phyloP scores from a whole-genome alignment of 2,113 vertebrate genomes.

The Hippocampus mohnikei region DNA sequence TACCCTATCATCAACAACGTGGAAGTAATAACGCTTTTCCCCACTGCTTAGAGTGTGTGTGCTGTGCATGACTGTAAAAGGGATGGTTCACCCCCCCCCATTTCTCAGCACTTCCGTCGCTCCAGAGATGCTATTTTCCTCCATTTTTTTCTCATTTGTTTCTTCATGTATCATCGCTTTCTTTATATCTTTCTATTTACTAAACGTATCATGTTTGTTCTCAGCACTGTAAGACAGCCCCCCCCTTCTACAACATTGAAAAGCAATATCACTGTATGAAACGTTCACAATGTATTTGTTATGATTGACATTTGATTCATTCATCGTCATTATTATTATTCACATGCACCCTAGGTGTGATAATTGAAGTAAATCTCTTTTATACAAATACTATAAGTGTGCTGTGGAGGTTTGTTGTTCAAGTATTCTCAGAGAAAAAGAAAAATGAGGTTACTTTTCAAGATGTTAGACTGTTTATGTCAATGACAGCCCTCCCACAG shows the following conservation, averaged over 20 bases:
- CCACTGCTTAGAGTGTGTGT: conserved; percentile 59
- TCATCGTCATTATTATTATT: conserved; percentile 87
- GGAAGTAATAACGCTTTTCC: conserved; percentile 65
- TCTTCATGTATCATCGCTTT: conserved; percentile 69
- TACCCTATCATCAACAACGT: conserved; percentile 55
- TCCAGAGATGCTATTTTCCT: conserved; percentile 60
- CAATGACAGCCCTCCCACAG: conserved; percentile 27
- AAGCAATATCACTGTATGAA: conserved; percentile 99
- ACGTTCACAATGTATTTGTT: conserved; percentile 89
- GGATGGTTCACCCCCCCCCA: conserved; percentile 57
- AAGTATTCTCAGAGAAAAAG: conserved; percentile 72
- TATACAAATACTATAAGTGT: conserved; percentile 96
- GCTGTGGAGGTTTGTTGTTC: conserved; percentile 65
- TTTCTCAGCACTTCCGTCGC: conserved; percentile 60
- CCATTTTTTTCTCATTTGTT: conserved; percentile 47
- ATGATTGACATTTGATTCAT: conserved; percentile 82
- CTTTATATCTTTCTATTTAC: conserved; percentile 72
- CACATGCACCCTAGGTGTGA: conserved; percentile 99
- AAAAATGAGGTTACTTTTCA: conserved; percentile 9
- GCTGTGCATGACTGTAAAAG: conserved; percentile 71
- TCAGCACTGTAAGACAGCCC: conserved; percentile 97
- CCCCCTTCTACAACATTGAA: conserved; percentile 94
- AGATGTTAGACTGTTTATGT: conserved; percentile 27
- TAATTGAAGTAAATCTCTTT: conserved; percentile 99
- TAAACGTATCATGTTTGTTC: conserved; percentile 82